These are phyloP conservation scores for Scartelaos histophorus DNA, from an alignment of 2,113 vertebrate genomes.

Conservation along the genomic window DNA sequence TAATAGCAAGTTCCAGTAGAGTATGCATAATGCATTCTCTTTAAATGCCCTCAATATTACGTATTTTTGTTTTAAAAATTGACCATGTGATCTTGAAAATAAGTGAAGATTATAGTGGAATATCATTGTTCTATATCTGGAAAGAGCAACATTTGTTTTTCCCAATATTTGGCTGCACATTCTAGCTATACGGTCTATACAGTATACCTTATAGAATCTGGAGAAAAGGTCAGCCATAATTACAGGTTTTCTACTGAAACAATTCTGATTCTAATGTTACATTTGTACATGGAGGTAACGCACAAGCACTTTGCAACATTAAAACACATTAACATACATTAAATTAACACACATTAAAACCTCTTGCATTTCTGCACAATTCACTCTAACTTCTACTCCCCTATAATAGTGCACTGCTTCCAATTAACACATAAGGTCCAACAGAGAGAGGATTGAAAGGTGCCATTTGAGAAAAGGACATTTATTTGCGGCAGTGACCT, in stretches of 20 bases:
- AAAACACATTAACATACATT: too few species aligned
- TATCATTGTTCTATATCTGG: neutral
- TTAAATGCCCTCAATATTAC: too few species aligned
- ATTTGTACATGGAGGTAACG: neutral
- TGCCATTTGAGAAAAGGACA: conserved; percentile 5
- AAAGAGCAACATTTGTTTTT: neutral
- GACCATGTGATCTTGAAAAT: neutral
- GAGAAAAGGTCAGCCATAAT: neutral
- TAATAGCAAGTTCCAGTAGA: too few species aligned
- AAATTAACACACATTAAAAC: too few species aligned
- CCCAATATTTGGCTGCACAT: neutral
- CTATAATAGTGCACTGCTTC: neutral
- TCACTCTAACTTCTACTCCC: neutral
- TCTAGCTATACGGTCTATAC: neutral
- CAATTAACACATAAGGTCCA: neutral
- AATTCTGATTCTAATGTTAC: neutral
- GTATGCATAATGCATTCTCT: too few species aligned
- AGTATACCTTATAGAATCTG: too few species aligned
- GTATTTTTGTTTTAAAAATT: neutral
- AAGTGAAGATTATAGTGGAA: too few species aligned
- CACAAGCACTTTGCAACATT: neutral
- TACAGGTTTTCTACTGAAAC: neutral
- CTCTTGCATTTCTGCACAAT: neutral
- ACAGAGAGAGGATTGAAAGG: neutral
- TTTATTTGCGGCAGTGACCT: conserved; percentile 44